Base-by-base conservation (phyloP, 1,140 invertebrate genomes). In the Trachelipus rathkii region DNA sequence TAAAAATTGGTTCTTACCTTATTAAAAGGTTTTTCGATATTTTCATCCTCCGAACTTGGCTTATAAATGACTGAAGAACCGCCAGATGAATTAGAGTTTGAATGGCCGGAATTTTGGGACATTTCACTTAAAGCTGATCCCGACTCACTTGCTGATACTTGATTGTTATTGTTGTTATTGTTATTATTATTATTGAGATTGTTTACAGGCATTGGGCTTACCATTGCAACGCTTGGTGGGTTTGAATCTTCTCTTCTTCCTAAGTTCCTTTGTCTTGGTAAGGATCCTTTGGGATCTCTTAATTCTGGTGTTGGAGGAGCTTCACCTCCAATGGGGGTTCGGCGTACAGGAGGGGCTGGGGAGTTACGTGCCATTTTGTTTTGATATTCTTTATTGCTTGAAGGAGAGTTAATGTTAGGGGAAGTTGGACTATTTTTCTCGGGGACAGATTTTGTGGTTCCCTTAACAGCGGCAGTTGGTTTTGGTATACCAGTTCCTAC, bases 381-480 rank as follows among this genome's bases (percentile, higher is more conserved):
- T 44, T 10, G 74, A 68, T 81, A 76, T 24, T 76, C 73, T 45
- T 82, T 80, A 69, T 72, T 53, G 24, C 73, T 72, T 11, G 75
- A 69, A 9, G 73, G 46, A 44, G 72, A 72, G 68, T 77, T 77
- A 15, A 78, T 72, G 71, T 77, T 81, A 13, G 75, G 72, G 3
- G 76, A 77, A 15, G 77, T 43, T 43, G 24, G 43, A 60, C 68
- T 73, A 21, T 68, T 74, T 0, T 44, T 72, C 4, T 33, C 45
- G 8, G 74, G 50, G 43, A 74, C 15, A 3, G 44, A 44, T 24
- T 86, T 85, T 13, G 84, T 84, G 10, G 91, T 94, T 80, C 93
- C 93, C 87, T 95, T 95, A 5, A 96, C 92, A 75, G 93, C 91
- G 13, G 93, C 92, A 19, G 92, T 95, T 6, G 93, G 94, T 85